Base-by-base conservation (phyloP, 2,888 invertebrate genomes). In the Scaptomyza reducta region DNA sequence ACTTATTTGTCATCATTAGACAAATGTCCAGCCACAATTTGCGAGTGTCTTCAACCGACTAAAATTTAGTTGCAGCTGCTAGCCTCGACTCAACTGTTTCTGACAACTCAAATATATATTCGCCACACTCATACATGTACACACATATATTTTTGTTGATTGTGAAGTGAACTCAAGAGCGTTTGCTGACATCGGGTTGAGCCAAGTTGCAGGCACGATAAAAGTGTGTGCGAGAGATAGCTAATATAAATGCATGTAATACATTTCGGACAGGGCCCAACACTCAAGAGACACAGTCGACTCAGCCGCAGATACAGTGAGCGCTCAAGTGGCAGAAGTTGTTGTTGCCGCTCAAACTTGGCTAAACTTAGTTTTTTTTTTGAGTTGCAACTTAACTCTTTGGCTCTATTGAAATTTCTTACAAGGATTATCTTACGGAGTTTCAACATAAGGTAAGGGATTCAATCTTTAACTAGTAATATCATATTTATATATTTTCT, bases 231-330 rank as follows among this genome's bases (percentile, higher is more conserved):
- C 16, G 16, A 41, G 50, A 44, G 70, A 72, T 73, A 46, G 79
- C 87, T 73, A 81, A 85, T 85, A 82, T 70, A 85, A 87, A 81
- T 82, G 82, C 66, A 65, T 64, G 72, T 65, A 75, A 86, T 79
- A 62, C 76, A 80, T 82, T 83, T 62, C 35, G 51, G 54, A 44
- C 67, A 47, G 58, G 41, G 35, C 42, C 57, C 58, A 66, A 49
- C 63, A 68, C 86, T 82, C 42, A 40, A 68, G 50, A 18, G 22
- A 35, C 41, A 44, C 45, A 22, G 25, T 14, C 46, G 74, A 41
- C 53, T 25, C 14, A 35, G 27, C n/a, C 44, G 44, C 58, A 58
- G 42, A 45, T 38, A 40, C 57, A 27, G 47, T 44, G 42, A 45
- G 25, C 45, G 50, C 67, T 65, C 65, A 58, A 75, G 76, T 75